Evolutionary conservation across 2,888 invertebrate species (phyloP), one percentile per base, ranked within the genome.

Genomic region (Gasteruption jaculator): DNA sequence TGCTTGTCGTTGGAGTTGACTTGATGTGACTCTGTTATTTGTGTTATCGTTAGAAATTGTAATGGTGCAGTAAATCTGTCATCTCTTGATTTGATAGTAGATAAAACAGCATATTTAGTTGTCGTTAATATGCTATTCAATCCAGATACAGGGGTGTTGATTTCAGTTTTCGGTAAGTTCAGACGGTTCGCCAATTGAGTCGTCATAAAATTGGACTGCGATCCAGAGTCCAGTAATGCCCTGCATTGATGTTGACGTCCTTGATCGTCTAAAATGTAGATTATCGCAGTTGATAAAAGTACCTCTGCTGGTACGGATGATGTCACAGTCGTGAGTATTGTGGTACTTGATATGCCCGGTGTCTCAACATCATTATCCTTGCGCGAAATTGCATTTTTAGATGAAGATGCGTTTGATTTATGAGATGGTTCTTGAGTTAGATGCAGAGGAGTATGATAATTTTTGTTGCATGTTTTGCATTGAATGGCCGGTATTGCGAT

Each of bases 151-250:
- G 38, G 39, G 4, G 44, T 34, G 7, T 41, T 36, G 7, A 43
- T 7, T 22, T 25, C 21, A 5, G 3, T 34, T 29, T 21, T 48
- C 14, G 14, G 10, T 20, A 50, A 30, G 4, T 40, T 33, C 15
- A 46, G 34, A 8, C 16, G 19, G 7, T 11, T 30, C 20, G 38
- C 41, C 10, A 37, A 37, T 7, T 32, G 15, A n/a, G 41, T 41
- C 21, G 50, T 41, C 7, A 50, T 35, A 19, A 48, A 48, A 29
- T 44, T 44, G 5, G 41, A 41, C 33, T 46, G 45, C 7, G 47
- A 43, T n/a, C 42, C 42, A 26, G 33, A 19, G 29, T 50, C 49
- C 11, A 43, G 27, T 10, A 47, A 15, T 1, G 47, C 33, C 31
- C 46, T 42, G 20, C 45, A 45, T n/a, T 39, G 4, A 8, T 26